Conservation (phyloP, 2,113 vertebrate species). For the Nesogale talazaci region DNA sequence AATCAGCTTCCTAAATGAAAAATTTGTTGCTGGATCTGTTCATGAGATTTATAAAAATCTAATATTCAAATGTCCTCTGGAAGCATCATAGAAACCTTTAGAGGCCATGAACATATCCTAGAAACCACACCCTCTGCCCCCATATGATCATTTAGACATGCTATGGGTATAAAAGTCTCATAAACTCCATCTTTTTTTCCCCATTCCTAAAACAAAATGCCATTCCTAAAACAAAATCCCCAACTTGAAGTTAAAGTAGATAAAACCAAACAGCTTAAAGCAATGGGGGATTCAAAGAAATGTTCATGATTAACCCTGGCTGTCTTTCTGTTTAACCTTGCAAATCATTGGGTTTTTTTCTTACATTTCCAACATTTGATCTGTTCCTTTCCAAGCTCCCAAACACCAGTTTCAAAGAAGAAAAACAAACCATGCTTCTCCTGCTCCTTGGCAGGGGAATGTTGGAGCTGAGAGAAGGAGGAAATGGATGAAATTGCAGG, state of each 20-base stretch:
- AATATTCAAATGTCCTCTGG: not conserved
- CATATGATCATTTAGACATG: not conserved
- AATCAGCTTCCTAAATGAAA: not conserved
- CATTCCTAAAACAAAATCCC: not conserved
- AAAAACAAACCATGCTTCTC: not conserved
- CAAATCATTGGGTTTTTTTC: not conserved
- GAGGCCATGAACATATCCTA: not conserved
- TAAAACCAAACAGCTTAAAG: not conserved
- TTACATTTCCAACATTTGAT: not conserved
- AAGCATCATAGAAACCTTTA: not conserved
- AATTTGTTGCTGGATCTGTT: not conserved
- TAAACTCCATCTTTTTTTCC: not conserved
- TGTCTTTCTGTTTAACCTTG: not conserved
- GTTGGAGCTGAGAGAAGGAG: not conserved
- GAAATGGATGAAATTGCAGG: constrained; percentile 61
- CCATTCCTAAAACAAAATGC: not conserved
- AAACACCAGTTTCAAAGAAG: constrained; percentile 4
- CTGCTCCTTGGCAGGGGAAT: not conserved
- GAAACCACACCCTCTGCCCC: not conserved
- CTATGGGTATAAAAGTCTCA: not conserved
- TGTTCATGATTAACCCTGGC: constrained; percentile 1
- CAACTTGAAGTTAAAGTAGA: not conserved
- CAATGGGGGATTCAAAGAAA: not conserved
- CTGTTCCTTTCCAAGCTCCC: not conserved
- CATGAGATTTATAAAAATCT: not conserved